Conservation (phyloP, 2,113 vertebrate species). For the Pantherophis guttatus region DNA sequence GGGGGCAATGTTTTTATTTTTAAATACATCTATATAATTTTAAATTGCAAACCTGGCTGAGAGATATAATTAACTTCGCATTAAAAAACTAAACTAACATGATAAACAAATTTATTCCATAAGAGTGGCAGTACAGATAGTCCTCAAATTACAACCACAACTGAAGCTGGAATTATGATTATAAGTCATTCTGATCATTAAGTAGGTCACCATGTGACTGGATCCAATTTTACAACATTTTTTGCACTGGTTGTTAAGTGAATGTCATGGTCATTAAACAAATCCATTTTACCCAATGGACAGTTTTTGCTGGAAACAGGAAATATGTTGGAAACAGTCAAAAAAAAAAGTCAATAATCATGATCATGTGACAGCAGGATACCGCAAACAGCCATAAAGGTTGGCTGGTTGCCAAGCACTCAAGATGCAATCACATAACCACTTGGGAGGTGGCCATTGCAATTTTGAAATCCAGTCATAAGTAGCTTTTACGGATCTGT, state of each 20-base stretch:
- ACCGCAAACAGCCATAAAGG: not conserved
- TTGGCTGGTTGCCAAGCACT: not conserved
- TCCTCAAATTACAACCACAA: not conserved
- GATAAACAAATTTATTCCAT: not conserved
- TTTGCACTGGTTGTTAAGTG: not conserved
- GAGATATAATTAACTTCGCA: not conserved
- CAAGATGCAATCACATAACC: not conserved
- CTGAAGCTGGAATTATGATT: not conserved
- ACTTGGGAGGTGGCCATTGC: not conserved
- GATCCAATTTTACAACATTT: not conserved
- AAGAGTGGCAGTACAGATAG: not conserved
- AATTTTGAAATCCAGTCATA: not conserved
- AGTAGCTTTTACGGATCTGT: not conserved
- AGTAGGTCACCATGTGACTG: not conserved
- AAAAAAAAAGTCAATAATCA: not conserved
- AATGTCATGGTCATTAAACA: not conserved
- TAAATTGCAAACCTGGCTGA: not conserved
- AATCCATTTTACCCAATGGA: not conserved
- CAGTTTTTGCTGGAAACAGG: not conserved
- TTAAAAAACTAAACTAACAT: not conserved
- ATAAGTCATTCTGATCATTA: not conserved
- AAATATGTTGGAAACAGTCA: not conserved
- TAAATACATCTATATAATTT: not conserved
- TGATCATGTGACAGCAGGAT: not conserved
- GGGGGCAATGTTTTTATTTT: not conserved